Evolutionary conservation across 1,140 invertebrate species (phyloP), one percentile per base, ranked within the genome.

Genomic region (Drosophila erecta): DNA sequence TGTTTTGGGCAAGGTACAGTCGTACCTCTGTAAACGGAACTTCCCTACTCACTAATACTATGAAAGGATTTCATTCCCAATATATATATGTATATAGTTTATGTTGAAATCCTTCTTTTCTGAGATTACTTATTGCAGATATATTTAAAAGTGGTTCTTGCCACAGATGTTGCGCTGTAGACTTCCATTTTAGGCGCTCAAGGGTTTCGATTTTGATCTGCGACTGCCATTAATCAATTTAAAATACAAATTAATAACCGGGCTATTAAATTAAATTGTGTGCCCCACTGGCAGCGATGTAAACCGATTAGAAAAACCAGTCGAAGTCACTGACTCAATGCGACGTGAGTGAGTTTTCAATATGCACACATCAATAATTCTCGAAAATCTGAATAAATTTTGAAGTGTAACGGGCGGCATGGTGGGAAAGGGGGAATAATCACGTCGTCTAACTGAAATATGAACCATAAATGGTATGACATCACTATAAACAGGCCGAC

Each of bases 381-480:
- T 75, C 49, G 3, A 65, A 51, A 64, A 47, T 56, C 43, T 50
- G 46, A 59, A 65, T 60, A 79, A 70, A 65, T 75, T 80, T 35
- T 27, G n/a, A 71, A 69, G 35, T 79, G 59, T 76, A 83, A 76
- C 40, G 64, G 14, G 33, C 37, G 20, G 3, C 20, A 3, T 14
- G 12, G 37, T 14, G 37, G 6, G 15, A 41, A 22, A 2, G 40
- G 66, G 17, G 24, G 20, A 17, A 69, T 71, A 83, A 79, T 87
- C 78, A 76, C 83, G 69, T 74, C 77, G 73, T 61, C 79, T 84
- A 89, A 84, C 84, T 89, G 84, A 89, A 89, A 89, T 89, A 67
- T 89, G 84, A 89, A 84, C 84, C 84, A 84, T 89, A 89, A 77
- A 89, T 61, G 84, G 84, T 20, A 89, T 89, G 79, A 89, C 84